Percentiles rank a stretch among this genome's conserved stretches.
Evolutionary conservation across 2,113 vertebrate species (phyloP).

Genomic region (Neolamprologus tretocephalus): DNA sequence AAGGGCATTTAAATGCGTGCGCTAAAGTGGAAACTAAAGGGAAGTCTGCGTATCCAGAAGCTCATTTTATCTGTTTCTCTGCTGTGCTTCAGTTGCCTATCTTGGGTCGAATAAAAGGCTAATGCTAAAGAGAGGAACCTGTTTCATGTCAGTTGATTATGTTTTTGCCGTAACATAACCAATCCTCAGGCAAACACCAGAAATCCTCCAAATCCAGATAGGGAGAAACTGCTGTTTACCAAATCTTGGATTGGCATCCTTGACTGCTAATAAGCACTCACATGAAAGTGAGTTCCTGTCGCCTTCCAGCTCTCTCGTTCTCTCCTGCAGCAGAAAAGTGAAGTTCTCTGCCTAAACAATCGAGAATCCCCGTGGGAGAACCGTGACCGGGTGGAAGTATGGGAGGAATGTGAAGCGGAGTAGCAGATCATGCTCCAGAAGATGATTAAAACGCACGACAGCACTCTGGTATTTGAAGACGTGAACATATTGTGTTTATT

Average conservation of each 20-base stretch:
- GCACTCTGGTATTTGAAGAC: not conserved
- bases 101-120: not conserved
- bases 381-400: slow-evolving; percentile 41
- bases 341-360: slow-evolving; percentile 9
- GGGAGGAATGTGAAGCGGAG: slow-evolving; percentile 44
- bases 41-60: not conserved
- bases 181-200: not conserved
- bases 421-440: not conserved
- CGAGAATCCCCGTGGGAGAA: slow-evolving; percentile 41
- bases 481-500: not conserved
- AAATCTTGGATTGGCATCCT: not conserved
- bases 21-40: not conserved
- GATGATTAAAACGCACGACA: not conserved
- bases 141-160: not conserved
- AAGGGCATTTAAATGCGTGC: not conserved
- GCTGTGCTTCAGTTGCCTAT: not conserved
- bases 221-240: not conserved
- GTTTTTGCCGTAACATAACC: not conserved
- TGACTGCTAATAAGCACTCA: not conserved
- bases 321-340: not conserved
- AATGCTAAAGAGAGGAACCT: not conserved
- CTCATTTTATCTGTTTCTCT: not conserved
- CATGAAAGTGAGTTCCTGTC: not conserved
- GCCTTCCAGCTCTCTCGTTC: not conserved
- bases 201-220: not conserved